Conservation (phyloP, 1,140 invertebrate species). For the Leptoteleia sp. region DNA sequence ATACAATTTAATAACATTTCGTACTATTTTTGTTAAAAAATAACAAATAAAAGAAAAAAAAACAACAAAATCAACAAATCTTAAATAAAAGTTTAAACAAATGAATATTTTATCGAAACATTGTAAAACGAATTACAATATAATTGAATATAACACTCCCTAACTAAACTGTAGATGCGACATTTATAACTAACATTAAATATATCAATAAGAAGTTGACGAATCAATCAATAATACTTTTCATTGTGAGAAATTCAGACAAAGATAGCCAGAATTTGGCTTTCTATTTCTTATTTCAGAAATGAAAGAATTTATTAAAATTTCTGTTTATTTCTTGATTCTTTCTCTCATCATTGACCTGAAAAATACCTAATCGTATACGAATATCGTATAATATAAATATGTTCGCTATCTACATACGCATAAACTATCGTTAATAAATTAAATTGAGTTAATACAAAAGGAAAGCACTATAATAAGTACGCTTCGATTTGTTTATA, state of each 20-base stretch:
- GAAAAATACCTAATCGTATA: constrained; percentile 8
- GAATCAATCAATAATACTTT: neutral
- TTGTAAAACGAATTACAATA: neutral
- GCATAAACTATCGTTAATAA: constrained; percentile 29
- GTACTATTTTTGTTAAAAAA: no score
- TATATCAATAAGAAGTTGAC: neutral
- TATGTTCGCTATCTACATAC: constrained; percentile 16
- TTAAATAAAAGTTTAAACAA: no score
- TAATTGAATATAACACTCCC: neutral
- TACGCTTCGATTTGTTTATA: constrained; percentile 48
- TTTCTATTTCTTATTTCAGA: no score
- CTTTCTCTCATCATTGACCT: neutral
- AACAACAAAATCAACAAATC: no score
- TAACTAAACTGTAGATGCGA: no score
- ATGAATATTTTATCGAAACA: no score
- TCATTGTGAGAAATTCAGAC: neutral
- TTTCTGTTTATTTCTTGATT: neutral
- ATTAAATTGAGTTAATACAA: constrained; percentile 27
- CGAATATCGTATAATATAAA: constrained; percentile 27
- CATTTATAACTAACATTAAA: neutral
- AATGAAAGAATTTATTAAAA: no score
- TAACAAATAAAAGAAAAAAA: no score
- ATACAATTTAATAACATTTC: no score
- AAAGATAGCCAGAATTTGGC: no score
- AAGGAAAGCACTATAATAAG: constrained; percentile 31